phyloP scores from a whole-genome alignment of 2,888 invertebrate species.

The Yponomeuta cagnagella region DNA sequence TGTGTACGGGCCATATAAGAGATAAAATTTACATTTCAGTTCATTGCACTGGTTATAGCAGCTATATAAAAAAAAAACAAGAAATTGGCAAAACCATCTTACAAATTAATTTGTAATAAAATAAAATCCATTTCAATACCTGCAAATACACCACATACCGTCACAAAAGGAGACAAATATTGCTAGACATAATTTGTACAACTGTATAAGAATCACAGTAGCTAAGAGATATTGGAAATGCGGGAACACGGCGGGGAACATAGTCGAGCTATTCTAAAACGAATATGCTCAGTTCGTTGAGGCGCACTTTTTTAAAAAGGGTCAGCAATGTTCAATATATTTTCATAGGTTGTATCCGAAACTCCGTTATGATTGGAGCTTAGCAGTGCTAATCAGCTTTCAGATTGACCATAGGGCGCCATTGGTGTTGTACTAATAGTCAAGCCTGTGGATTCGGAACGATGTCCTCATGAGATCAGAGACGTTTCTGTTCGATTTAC shows the following conservation, averaged over 20 bases:
- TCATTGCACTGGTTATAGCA: constrained; percentile 6
- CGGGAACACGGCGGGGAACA: background rate
- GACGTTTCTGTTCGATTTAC: constrained; percentile 23
- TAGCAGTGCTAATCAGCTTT: background rate
- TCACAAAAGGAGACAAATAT: background rate
- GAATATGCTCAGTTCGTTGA: constrained; percentile 40
- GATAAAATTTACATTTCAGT: background rate
- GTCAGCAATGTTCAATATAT: too few species aligned
- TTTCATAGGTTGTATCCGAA: background rate
- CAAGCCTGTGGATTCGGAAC: background rate
- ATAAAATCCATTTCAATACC: background rate
- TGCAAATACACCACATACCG: background rate
- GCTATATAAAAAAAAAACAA: background rate
- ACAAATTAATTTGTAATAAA: background rate
- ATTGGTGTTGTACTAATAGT: background rate
- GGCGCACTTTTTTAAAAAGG: background rate
- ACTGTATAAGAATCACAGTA: constrained; percentile 5
- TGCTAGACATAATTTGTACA: background rate
- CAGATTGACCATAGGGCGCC: too few species aligned
- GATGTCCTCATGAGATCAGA: constrained; percentile 15
- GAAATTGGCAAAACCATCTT: background rate
- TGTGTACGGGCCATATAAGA: background rate
- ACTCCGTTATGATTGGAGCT: background rate
- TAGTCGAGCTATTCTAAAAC: constrained; percentile 51
- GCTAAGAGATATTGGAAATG: background rate